These are phyloP conservation scores for Ormyrus labotus DNA, from an alignment of 2,888 invertebrate genomes.

Conservation along the genomic window DNA sequence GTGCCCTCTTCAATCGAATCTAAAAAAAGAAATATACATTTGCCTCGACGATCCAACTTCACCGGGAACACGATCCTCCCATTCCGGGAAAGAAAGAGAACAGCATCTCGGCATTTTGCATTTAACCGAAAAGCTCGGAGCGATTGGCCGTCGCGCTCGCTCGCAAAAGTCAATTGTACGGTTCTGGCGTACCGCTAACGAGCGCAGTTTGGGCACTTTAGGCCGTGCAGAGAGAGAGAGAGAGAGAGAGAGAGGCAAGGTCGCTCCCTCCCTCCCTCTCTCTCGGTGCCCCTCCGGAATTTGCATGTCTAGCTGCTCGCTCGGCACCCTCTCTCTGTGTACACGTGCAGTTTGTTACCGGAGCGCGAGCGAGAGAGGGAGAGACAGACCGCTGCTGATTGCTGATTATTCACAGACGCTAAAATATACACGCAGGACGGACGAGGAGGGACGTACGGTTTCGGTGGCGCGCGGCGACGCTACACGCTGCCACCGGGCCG, in stretches of 20 bases:
- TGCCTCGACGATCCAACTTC: too few species aligned
- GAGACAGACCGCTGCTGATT: conserved; percentile 68
- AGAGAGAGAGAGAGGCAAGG: neutral
- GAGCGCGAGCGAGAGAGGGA: conserved; percentile 56
- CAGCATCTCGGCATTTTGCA: too few species aligned
- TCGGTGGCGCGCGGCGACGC: too few species aligned
- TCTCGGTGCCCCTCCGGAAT: conserved; percentile 3
- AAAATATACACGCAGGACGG: conserved; percentile 66
- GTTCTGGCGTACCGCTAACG: conserved; percentile 41
- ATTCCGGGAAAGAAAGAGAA: too few species aligned
- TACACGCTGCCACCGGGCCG: neutral
- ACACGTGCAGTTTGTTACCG: conserved; percentile 69
- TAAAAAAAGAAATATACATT: too few species aligned
- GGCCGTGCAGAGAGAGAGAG: conserved; percentile 7
- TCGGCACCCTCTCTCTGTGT: conserved; percentile 55
- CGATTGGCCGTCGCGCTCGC: neutral
- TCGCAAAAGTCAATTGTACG: conserved; percentile 33
- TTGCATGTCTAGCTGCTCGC: neutral
- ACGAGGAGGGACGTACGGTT: conserved; percentile 1
- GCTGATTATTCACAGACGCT: conserved; percentile 74
- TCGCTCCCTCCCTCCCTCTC: conserved; percentile 24
- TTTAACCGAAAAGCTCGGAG: too few species aligned
- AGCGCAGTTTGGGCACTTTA: conserved; percentile 51
- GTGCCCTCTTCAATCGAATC: too few species aligned
- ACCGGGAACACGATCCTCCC: too few species aligned